phyloP scores from a whole-genome alignment of 2,888 invertebrate species.

The Lumbricus terrestris region DNA sequence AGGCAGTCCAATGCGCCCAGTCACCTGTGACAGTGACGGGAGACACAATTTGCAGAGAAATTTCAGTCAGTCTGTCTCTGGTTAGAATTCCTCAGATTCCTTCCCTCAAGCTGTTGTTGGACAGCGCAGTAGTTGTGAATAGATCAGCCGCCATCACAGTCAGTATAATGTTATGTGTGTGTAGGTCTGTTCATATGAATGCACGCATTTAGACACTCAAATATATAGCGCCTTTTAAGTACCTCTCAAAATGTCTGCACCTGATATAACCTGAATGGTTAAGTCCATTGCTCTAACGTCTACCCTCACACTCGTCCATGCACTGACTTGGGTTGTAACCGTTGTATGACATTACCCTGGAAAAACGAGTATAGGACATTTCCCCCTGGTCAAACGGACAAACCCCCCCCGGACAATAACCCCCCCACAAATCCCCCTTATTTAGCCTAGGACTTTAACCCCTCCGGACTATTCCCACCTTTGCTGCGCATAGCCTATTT shows the following conservation, averaged over 20 bases:
- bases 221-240: neutral
- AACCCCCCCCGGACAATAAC: no score
- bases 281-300: neutral
- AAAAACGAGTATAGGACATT: no score
- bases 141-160: neutral
- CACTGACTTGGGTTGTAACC: no score
- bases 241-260: neutral
- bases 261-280: neutral
- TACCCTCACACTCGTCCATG: no score
- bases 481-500: no score
- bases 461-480: no score
- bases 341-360: no score
- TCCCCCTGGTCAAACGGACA: no score
- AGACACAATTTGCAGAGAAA: neutral
- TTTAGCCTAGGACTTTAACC: no score
- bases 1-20: neutral
- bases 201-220: neutral
- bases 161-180: neutral
- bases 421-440: no score
- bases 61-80: neutral
- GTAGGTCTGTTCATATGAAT: neutral
- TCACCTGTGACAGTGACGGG: neutral
- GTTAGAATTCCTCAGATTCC: neutral
- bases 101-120: no score
- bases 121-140: neutral